phyloP scores from a whole-genome alignment of 2,888 invertebrate species.

The Nysson spinosus region DNA sequence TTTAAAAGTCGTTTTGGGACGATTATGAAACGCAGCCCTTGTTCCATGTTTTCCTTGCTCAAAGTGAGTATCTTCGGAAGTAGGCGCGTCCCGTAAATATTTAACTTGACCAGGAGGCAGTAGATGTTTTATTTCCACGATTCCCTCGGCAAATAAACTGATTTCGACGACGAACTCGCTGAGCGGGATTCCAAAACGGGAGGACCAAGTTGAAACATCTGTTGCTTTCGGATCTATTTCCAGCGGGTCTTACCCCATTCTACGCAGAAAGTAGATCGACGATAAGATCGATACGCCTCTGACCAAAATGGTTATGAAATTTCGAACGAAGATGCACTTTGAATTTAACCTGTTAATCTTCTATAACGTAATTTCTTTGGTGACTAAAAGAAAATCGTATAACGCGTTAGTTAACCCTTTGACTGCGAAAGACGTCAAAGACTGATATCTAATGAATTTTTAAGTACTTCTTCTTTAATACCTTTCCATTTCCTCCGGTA shows the following conservation, averaged over 20 bases:
- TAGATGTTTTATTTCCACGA: constrained; percentile 43
- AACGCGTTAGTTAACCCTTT: too few relatives aligned
- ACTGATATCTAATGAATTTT: too few relatives aligned
- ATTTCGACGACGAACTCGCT: constrained; percentile 38
- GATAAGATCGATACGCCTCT: neutral
- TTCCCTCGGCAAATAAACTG: constrained; percentile 44
- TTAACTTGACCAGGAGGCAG: constrained; percentile 25
- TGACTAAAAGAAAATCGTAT: too few relatives aligned
- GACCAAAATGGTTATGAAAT: neutral
- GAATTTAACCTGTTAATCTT: too few relatives aligned
- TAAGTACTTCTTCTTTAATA: too few relatives aligned
- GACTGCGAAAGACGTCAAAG: too few relatives aligned
- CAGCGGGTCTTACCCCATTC: constrained; percentile 14
- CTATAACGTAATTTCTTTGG: too few relatives aligned
- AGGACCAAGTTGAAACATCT: constrained; percentile 18
- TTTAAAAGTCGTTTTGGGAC: constrained; percentile 18
- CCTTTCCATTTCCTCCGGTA: too few relatives aligned
- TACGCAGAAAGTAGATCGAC: constrained; percentile 1
- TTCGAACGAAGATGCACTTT: too few relatives aligned
- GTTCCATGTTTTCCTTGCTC: neutral
- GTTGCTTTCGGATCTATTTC: constrained; percentile 15
- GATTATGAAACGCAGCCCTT: constrained; percentile 20
- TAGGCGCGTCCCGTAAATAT: constrained; percentile 37
- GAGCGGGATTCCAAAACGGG: constrained; percentile 10
- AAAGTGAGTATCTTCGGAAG: constrained; percentile 6